Percentiles rank a stretch among this genome's conserved stretches.
These are phyloP conservation scores for Ivindomyrus marchei DNA, from an alignment of 2,113 vertebrate genomes.

Conservation along the genomic window DNA sequence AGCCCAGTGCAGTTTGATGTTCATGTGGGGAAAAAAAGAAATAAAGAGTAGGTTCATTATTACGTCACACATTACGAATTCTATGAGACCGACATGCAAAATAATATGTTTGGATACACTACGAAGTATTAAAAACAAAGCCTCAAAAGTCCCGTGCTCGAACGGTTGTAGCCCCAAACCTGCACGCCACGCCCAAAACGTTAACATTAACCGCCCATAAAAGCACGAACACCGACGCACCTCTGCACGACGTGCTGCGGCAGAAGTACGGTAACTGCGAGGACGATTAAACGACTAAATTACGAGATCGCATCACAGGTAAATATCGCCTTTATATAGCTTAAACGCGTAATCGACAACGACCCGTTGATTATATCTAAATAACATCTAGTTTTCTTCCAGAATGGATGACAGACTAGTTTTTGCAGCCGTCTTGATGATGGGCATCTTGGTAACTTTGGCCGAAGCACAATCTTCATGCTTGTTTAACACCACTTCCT, in stretches of 20 bases:
- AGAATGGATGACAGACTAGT: neutral
- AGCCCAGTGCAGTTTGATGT: neutral
- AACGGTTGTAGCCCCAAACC: neutral
- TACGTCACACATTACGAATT: neutral
- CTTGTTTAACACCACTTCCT: neutral
- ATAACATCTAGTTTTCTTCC: neutral
- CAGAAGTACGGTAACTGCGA: neutral
- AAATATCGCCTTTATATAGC: neutral
- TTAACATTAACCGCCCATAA: neutral
- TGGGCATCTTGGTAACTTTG: neutral
- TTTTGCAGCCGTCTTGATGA: neutral
- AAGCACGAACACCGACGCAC: neutral
- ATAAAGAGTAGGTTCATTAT: neutral
- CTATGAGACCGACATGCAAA: neutral
- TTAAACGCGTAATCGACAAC: neutral
- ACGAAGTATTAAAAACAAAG: neutral
- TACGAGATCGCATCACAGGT: neutral
- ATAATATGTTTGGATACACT: neutral
- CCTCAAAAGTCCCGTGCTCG: neutral
- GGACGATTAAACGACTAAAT: neutral
- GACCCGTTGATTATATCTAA: neutral
- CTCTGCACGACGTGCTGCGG: neutral
- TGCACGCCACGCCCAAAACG: neutral
- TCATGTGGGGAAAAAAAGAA: neutral
- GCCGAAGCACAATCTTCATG: neutral